Conservation (phyloP, 2,797 vertebrate genomes). For the Muraenolepis orangiensis region DNA sequence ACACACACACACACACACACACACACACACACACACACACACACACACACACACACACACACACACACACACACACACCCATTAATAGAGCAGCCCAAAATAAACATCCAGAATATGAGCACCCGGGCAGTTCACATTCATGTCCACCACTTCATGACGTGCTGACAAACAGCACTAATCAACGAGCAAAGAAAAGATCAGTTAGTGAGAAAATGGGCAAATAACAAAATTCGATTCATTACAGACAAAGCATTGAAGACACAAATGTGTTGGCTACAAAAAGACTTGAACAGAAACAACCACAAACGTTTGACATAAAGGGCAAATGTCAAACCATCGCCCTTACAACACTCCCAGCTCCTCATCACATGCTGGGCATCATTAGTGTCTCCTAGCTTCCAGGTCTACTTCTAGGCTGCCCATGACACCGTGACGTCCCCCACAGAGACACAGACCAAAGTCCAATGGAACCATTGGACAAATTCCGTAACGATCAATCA, state of each 20-base stretch:
- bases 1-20: too few species aligned
- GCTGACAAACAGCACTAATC: neutral
- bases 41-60: too few species aligned
- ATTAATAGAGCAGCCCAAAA: constrained; percentile 66
- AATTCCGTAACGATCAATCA: neutral
- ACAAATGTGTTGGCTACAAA: too few species aligned
- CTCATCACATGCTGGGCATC: constrained; percentile 16
- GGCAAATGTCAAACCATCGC: neutral
- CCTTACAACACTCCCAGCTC: neutral
- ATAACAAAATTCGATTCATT: neutral
- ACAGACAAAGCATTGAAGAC: neutral
- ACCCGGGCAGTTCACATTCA: constrained; percentile 17
- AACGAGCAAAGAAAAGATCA: neutral
- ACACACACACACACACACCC: constrained; percentile 14
- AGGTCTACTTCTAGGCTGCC: constrained; percentile 27
- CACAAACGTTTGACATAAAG: too few species aligned
- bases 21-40: too few species aligned
- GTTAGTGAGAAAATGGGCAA: neutral
- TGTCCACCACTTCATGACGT: neutral
- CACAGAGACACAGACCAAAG: constrained; percentile 6
- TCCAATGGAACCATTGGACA: neutral
- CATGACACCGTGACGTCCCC: constrained; percentile 26
- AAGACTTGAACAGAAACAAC: too few species aligned
- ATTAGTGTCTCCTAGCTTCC: constrained; percentile 46
- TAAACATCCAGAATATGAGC: constrained; percentile 47